A percentile compares a stretch with the other conserved stretches of the same genome.
Evolutionary conservation across 2,113 vertebrate species (phyloP).

Genomic region (Poeciliopsis occidentalis): DNA sequence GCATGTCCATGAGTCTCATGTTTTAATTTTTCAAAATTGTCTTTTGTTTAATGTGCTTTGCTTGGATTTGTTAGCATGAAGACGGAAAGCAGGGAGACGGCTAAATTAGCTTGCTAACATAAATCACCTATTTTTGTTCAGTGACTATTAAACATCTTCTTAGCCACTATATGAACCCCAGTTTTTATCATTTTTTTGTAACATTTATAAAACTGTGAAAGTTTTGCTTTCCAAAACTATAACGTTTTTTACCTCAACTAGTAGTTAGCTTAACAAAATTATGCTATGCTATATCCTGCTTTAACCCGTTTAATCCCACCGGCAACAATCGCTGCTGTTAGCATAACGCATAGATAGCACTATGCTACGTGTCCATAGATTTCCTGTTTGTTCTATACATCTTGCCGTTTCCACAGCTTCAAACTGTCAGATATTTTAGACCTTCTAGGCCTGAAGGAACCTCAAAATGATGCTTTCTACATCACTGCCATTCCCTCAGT

Average conservation of each 20-base stretch:
- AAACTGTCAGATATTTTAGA: no score
- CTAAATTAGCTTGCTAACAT: neutral
- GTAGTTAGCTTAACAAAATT: neutral
- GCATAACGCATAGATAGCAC: no score
- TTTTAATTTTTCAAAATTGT: neutral
- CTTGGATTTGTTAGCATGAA: neutral
- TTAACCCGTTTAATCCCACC: no score
- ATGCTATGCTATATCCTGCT: neutral
- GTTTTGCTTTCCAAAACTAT: neutral
- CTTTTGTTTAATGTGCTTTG: neutral
- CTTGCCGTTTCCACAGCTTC: no score
- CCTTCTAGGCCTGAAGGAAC: no score
- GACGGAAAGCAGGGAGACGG: neutral
- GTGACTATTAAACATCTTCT: neutral
- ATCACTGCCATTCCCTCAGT: no score
- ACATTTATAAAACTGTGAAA: neutral
- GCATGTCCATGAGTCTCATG: constrained; percentile 21
- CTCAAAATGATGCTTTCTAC: no score
- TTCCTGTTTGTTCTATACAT: no score
- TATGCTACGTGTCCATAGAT: no score
- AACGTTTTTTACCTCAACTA: neutral
- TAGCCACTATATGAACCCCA: neutral
- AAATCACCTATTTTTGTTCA: neutral
- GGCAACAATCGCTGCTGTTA: no score
- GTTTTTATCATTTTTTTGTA: neutral